These are phyloP conservation scores for Tiphia femorata DNA, from an alignment of 2,888 invertebrate species.

Conservation along the genomic window DNA sequence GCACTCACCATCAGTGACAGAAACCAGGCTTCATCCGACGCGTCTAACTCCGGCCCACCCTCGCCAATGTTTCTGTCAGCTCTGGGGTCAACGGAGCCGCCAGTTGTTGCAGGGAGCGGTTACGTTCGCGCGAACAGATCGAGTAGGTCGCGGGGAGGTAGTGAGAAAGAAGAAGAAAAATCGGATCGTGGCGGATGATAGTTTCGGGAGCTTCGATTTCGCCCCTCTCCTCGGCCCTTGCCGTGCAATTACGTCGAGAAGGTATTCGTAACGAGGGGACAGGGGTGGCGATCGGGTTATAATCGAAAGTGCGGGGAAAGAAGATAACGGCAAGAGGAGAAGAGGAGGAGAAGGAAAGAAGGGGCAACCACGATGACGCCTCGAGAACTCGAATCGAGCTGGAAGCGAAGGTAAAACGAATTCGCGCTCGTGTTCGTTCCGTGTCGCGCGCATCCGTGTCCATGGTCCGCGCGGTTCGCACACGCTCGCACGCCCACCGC, in stretches of 20 bases:
- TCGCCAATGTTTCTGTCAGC: conserved; percentile 43
- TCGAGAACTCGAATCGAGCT: not conserved
- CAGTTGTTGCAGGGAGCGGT: too few species aligned
- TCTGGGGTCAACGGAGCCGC: not conserved
- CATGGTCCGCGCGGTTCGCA: not conserved
- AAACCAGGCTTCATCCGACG: conserved; percentile 49
- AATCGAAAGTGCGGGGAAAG: too few species aligned
- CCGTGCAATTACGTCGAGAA: conserved; percentile 1
- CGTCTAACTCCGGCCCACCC: conserved; percentile 43
- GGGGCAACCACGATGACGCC: too few species aligned
- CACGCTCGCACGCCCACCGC: not conserved
- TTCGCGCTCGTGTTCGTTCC: not conserved
- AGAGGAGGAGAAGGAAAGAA: too few species aligned
- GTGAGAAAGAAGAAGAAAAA: not conserved
- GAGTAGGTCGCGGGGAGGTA: not conserved
- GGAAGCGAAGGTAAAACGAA: not conserved
- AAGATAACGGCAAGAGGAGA: too few species aligned
- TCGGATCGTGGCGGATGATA: not conserved
- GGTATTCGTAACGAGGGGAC: too few species aligned
- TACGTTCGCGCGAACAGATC: not conserved
- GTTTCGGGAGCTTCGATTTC: conserved; percentile 19
- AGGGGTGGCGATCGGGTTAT: too few species aligned
- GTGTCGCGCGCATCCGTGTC: too few species aligned
- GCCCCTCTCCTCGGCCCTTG: too few species aligned
- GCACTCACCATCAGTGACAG: conserved; percentile 26